A percentile compares a stretch with the other conserved stretches of the same genome.
These are phyloP conservation scores for Aythya baeri DNA, from an alignment of 2,113 vertebrate species.

Conservation along the genomic window DNA sequence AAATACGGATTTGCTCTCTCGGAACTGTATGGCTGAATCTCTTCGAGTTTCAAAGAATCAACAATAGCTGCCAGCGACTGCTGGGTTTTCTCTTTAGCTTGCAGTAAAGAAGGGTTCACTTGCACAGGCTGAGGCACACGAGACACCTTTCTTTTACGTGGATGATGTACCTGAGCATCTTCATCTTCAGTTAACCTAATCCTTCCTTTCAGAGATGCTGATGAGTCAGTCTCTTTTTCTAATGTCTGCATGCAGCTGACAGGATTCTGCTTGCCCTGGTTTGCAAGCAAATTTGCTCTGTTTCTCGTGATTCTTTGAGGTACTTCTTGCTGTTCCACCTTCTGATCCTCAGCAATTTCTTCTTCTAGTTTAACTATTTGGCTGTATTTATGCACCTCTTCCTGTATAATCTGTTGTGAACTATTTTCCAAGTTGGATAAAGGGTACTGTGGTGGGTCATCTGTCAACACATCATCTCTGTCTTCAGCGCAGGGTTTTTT, in stretches of 20 bases:
- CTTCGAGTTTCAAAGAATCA: slow-evolving; percentile 95
- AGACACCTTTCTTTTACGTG: slow-evolving; percentile 94
- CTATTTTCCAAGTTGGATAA: slow-evolving; percentile 64
- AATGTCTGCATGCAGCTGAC: slow-evolving; percentile 75
- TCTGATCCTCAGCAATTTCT: slow-evolving; percentile 80
- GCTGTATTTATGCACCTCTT: slow-evolving; percentile 72
- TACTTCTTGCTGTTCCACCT: slow-evolving; percentile 72
- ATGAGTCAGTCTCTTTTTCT: slow-evolving; percentile 88
- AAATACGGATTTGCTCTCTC: slow-evolving; percentile 98
- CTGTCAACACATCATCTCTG: slow-evolving; percentile 45
- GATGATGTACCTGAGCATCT: slow-evolving; percentile 90
- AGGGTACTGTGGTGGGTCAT: slow-evolving; percentile 61
- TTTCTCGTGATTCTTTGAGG: slow-evolving; percentile 83
- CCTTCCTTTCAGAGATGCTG: slow-evolving; percentile 81
- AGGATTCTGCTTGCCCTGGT: slow-evolving; percentile 79
- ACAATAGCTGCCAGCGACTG: slow-evolving; percentile 94
- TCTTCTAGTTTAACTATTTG: slow-evolving; percentile 78
- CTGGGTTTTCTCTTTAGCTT: slow-evolving; percentile 90
- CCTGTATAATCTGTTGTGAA: slow-evolving; percentile 63
- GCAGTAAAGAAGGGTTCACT: slow-evolving; percentile 79
- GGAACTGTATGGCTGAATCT: slow-evolving; percentile 96
- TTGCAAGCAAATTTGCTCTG: slow-evolving; percentile 77
- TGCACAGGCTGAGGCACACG: slow-evolving; percentile 83
- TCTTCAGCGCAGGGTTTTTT: slow-evolving; percentile 53
- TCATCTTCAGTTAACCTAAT: slow-evolving; percentile 88